Evolutionary conservation across 2,888 invertebrate genomes (phyloP), one percentile per base, ranked within the genome.

Genomic region (Stegana nigrithorax): DNA sequence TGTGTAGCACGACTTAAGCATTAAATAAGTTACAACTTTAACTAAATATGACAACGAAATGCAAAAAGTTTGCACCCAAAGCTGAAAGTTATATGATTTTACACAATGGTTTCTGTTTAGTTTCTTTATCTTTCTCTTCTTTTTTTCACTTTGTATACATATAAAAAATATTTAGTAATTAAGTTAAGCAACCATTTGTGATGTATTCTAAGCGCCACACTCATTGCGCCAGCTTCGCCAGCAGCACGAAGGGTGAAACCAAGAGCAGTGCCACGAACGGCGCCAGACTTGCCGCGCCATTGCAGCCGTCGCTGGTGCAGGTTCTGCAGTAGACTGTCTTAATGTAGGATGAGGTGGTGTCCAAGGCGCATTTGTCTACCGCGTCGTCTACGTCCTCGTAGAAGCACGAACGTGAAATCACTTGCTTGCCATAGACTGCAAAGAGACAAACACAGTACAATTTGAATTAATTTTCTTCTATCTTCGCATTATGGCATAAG

Each of bases 311-410:
- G 26, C 80, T 81, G 69, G 77, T 76, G 71, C 85, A 86, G 10
- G 86, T 85, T 70, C 83, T 81, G 71, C 85, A 86, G 65, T 75
- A 86, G 57, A 84, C 67, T 36, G 83, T 85, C 73, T 84, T 84
- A 19, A 85, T 83, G 63, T 85, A 85, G 29, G 85, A 84, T 36
- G 86, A 83, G 45, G 83, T 82, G 19, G 81, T 80, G 64, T 83
- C 82, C 67, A 80, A 81, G 45, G 78, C 74, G 65, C 86, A 86
- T 60, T 82, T 83, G 64, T 86, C 85, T 53, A 81, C 71, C 59
- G 83, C 73, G 62, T 85, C 84, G 64, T 82, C 84, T 39, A 81
- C 64, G 64, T 86, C 85, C 73, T 85, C 85, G 60, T 83, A 85
- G 71, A 83, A 85, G 39, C 86, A 86, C 56, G 85, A 85, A 47